Percentiles rank a stretch among this genome's conserved stretches.
phyloP scores from a whole-genome alignment of 2,888 invertebrate species.

The Cerceris ruficornis region DNA sequence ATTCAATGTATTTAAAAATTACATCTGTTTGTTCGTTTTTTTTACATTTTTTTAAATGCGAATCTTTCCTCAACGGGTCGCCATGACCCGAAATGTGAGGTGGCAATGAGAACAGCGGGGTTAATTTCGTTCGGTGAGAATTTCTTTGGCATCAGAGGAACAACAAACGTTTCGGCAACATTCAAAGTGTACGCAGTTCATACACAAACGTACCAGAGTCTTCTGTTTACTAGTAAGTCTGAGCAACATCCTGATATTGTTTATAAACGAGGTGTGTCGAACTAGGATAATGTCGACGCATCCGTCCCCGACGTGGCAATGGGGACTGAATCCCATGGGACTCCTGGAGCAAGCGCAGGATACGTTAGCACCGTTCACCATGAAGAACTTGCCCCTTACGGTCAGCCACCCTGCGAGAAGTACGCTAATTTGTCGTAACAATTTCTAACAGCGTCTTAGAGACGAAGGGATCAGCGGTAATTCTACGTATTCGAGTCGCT shows the following conservation, averaged over 20 bases:
- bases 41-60: no score
- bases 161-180: no score
- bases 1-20: no score
- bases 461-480: not conserved
- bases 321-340: slow-evolving; percentile 90
- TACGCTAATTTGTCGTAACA: not conserved
- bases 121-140: no score
- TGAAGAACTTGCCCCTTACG: slow-evolving; percentile 88
- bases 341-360: slow-evolving; percentile 89
- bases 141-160: no score
- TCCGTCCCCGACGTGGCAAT: slow-evolving; percentile 91
- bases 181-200: no score
- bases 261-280: slow-evolving; percentile 87
- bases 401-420: slow-evolving; percentile 83
- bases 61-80: no score
- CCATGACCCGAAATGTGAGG: no score
- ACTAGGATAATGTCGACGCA: slow-evolving; percentile 90
- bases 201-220: slow-evolving; percentile 84
- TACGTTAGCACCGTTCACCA: slow-evolving; percentile 90
- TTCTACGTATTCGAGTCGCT: slow-evolving; percentile 38
- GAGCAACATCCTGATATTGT: slow-evolving; percentile 87
- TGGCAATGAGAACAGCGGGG: no score
- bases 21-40: no score
- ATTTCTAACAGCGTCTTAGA: not conserved
- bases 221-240: slow-evolving; percentile 85